phyloP scores from a whole-genome alignment of 2,113 vertebrate species.

The Pungitius pungitius region DNA sequence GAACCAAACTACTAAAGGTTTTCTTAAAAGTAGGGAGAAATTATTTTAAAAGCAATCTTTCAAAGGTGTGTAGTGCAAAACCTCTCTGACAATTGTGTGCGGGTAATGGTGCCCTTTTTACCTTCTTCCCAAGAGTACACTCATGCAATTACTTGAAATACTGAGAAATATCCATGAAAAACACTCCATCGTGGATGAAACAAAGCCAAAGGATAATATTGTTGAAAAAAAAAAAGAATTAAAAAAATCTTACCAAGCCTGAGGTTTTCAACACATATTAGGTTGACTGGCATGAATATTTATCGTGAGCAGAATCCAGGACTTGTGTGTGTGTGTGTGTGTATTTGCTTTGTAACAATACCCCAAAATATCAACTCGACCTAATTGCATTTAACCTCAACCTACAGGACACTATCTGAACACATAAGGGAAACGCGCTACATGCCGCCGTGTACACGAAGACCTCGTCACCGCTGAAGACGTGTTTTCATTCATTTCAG shows the following conservation, averaged over 20 bases:
- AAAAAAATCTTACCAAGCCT: not conserved
- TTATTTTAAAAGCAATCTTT: constrained; percentile 29
- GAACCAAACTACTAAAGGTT: constrained; percentile 10
- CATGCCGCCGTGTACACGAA: not conserved
- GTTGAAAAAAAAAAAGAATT: constrained; percentile 3
- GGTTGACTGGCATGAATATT: constrained; percentile 37
- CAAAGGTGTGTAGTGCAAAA: constrained; percentile 31
- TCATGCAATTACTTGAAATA: constrained; percentile 63
- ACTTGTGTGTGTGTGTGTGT: constrained; percentile 23
- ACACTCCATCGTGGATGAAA: constrained; percentile 25
- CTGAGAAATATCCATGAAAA: constrained; percentile 50
- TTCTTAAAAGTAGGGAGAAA: constrained; percentile 16
- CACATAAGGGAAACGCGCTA: not conserved
- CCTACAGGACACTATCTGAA: not conserved
- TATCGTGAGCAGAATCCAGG: constrained; percentile 18
- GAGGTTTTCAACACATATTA: constrained; percentile 43
- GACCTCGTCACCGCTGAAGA: constrained; percentile 8
- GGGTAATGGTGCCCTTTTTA: constrained; percentile 43
- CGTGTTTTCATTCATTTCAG: constrained; percentile 21
- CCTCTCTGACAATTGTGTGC: constrained; percentile 18
- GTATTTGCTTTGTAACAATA: constrained; percentile 15
- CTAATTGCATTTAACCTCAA: not conserved
- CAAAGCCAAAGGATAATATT: constrained; percentile 48
- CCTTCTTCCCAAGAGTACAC: constrained; percentile 14
- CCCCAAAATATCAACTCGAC: not conserved